phyloP scores from a whole-genome alignment of 2,888 invertebrate genomes.

The Phyllotreta cruciferae region DNA sequence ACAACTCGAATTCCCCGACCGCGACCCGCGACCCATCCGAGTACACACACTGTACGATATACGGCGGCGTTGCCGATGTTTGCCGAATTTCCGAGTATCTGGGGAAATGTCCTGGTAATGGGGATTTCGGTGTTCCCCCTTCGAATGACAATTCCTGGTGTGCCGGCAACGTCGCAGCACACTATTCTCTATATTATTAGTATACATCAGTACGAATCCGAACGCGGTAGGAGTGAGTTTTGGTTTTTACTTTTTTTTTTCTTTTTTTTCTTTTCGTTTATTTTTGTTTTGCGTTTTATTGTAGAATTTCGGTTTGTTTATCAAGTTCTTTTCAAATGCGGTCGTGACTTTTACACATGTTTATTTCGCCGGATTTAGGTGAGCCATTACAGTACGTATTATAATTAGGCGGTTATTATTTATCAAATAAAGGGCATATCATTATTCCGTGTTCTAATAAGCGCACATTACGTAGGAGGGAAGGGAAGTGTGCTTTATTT shows the following conservation, averaged over 20 bases:
- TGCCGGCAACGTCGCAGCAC: neutral
- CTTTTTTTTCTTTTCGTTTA: conserved; percentile 51
- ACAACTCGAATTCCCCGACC: conserved; percentile 19
- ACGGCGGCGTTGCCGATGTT: neutral
- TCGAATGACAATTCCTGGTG: conserved; percentile 14
- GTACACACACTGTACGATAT: no score
- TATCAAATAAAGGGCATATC: conserved; percentile 6
- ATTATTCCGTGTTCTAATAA: conserved; percentile 11
- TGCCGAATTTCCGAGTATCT: conserved; percentile 28
- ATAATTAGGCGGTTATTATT: neutral
- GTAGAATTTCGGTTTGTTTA: conserved; percentile 36
- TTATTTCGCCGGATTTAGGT: conserved; percentile 41
- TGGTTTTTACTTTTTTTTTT: conserved; percentile 52
- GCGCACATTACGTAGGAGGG: neutral
- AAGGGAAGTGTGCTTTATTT: neutral
- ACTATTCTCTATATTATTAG: no score
- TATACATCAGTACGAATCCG: conserved; percentile 42
- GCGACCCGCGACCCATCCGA: conserved; percentile 29
- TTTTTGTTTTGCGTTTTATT: conserved; percentile 51
- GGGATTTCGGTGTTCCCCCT: conserved; percentile 6
- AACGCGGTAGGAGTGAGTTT: conserved; percentile 46
- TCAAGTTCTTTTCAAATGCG: conserved; percentile 36
- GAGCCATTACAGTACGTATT: conserved; percentile 29
- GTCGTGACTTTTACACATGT: conserved; percentile 36
- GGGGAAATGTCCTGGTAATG: conserved; percentile 5